Evolutionary conservation across 2,113 vertebrate genomes (phyloP).

Genomic region (Danionella cerebrum): DNA sequence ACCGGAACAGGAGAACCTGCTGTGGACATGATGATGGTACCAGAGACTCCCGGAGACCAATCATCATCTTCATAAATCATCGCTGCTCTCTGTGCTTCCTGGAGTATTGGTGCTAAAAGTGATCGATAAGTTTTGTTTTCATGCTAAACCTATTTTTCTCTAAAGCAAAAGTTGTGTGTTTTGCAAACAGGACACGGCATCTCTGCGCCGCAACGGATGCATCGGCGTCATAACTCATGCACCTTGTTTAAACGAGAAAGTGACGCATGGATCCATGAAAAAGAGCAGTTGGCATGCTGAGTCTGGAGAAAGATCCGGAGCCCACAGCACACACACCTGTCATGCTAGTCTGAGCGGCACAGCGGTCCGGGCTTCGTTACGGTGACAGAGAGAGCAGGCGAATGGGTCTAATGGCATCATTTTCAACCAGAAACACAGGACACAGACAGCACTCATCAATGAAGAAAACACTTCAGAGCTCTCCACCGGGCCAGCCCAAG

Average conservation of each 20-base stretch:
- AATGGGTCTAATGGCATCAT: slow-evolving; percentile 6
- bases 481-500: background rate
- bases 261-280: background rate
- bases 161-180: too few species aligned
- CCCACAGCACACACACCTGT: slow-evolving; percentile 21
- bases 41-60: too few species aligned
- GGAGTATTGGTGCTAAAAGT: too few species aligned
- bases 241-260: background rate
- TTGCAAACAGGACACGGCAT: too few species aligned
- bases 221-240: background rate
- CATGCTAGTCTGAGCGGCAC: slow-evolving; percentile 18
- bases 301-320: slow-evolving; percentile 14
- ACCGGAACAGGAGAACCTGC: too few species aligned
- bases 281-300: background rate
- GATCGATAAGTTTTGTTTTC: too few species aligned
- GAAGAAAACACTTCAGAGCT: slow-evolving; percentile 5
- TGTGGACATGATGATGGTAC: too few species aligned
- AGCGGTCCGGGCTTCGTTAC: slow-evolving; percentile 19
- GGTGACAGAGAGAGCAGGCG: slow-evolving; percentile 3
- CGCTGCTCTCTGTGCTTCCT: too few species aligned
- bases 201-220: too few species aligned
- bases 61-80: too few species aligned
- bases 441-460: background rate
- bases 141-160: too few species aligned
- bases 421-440: slow-evolving; percentile 12